Base-by-base conservation (phyloP, 2,113 vertebrate genomes). In the Coregonus clupeaformis region DNA sequence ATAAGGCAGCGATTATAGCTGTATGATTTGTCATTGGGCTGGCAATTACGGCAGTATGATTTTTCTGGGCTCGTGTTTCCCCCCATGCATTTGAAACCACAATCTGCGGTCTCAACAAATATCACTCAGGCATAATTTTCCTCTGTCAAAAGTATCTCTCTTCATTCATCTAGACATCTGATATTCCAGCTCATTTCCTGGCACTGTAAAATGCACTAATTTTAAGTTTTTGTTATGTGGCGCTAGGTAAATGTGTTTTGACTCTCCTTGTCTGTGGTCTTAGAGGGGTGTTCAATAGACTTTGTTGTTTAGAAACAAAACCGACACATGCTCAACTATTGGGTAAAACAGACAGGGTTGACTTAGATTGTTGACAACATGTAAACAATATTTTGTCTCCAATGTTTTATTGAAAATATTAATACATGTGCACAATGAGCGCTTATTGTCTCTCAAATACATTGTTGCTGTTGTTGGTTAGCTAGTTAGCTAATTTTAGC, bases 11-110 rank as follows among this genome's bases (percentile, higher is more conserved):
- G 27, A 71, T 27, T 74, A 86, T 76, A 83, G 60, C 65, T 74
- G 36, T 68, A 14, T 77, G 82, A 83, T 68, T 86, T 79, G 78
- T 77, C 65, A 36, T 76, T 63, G 47, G 72, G 77, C 80, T 69
- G 73, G 74, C 32, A 72, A 73, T 74, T 42, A 78, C 59, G 76
- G 80, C 62, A 73, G 66, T 63, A 67, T 57, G 67, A 76, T 80
- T 74, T 82, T 67, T 74, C n/a, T 77, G 69, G 22, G 71, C 83
- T 80, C 76, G 55, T 78, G 66, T 68, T 67, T 65, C 64, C 57
- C 65, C 30, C 68, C 62, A n/a, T 71, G 42, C n/a, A 32, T 14
- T 42, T 36, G 66, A 68, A 68, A 30, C 30, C 30, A 14, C 13
- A 59, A 47, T 47, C 20, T 59, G 25, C 47, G 42, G 45, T 16